These are phyloP conservation scores for Paracyclopina nana DNA, from an alignment of 1,140 invertebrate genomes.

Conservation along the genomic window DNA sequence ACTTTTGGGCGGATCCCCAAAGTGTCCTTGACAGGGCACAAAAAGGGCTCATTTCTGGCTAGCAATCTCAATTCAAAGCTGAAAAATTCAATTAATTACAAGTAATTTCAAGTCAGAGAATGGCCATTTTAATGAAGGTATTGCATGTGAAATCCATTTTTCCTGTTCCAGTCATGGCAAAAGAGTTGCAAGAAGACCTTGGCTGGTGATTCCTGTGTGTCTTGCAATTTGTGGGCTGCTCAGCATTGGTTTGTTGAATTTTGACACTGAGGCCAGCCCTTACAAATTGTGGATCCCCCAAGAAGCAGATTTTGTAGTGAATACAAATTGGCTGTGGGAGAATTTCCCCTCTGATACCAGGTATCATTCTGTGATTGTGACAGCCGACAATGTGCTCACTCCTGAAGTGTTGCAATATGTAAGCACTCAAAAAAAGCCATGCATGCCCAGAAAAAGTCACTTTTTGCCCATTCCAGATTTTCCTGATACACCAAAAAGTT, in stretches of 20 bases:
- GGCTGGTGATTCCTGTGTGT: conserved; percentile 31
- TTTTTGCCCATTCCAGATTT: neutral
- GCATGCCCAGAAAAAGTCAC: neutral
- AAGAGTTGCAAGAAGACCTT: conserved; percentile 27
- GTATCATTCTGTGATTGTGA: conserved; percentile 38
- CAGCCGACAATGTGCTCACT: conserved; percentile 41
- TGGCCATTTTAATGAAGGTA: too few relatives aligned
- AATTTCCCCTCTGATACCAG: conserved; percentile 40
- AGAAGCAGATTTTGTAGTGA: conserved; percentile 41
- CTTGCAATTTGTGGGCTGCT: conserved; percentile 31
- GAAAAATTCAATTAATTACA: too few relatives aligned
- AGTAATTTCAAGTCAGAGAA: too few relatives aligned
- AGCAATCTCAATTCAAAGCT: too few relatives aligned
- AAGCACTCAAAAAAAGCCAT: neutral
- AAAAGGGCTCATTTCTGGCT: too few relatives aligned
- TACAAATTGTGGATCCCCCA: conserved; percentile 47
- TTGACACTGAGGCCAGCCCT: conserved; percentile 41
- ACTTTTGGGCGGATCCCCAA: too few relatives aligned
- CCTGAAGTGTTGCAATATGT: conserved; percentile 32
- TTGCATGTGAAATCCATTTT: too few relatives aligned
- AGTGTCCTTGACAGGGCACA: too few relatives aligned
- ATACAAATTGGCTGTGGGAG: conserved; percentile 48
- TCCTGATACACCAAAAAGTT: neutral
- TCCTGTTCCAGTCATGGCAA: conserved; percentile 23
- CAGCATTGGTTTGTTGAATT: conserved; percentile 34